Evolutionary conservation across 1,140 invertebrate genomes (phyloP), one percentile per base, ranked within the genome.

Genomic region (Drosophila gunungcola): DNA sequence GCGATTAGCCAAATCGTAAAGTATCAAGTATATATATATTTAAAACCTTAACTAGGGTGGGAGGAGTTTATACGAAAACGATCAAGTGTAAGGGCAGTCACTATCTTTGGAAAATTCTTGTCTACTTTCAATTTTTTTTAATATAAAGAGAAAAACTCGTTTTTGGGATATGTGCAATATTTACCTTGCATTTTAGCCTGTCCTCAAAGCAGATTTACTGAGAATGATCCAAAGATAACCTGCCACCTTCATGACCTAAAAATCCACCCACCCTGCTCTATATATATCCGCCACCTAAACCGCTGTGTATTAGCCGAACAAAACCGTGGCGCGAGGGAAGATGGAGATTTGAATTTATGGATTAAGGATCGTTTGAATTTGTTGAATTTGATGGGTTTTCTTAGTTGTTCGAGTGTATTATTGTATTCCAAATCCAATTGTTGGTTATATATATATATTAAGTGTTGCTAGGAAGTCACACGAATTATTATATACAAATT

Each of bases 1-100:
- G 73, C 60, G 79, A 80, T 68, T 73, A 89, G 84, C 84, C 84
- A 89, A 88, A 88, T 75, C 60, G 16, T 21, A 55, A 70, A 72
- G 68, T 70, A 72, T 72, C 61, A 80, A 82, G 62, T 81, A 81
- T 74, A 21, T 21, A 82, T 82, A 65, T 75, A 65, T 39, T 70
- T 72, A 72, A 38, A 77, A 65, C 43, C 34, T 55, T 63, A 78
- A 63, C 36, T 25, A 21, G 57, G 45, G 57, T 41, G 60, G 45
- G 34, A 27, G 36, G 45, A 7, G 32, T 32, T 49, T n/a, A 11
- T 10, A 7, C 11, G 46, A 41, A 9, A 6, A 6, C 2, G 27
- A 39, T 10, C n/a, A 29, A 27, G 16, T 51, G 27, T 32, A 3
- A 16, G 3, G 29, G 48, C 48, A 51, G 10, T 32, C 3, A 4